phyloP scores from a whole-genome alignment of 2,888 invertebrate species.

The Torymus texanus region DNA sequence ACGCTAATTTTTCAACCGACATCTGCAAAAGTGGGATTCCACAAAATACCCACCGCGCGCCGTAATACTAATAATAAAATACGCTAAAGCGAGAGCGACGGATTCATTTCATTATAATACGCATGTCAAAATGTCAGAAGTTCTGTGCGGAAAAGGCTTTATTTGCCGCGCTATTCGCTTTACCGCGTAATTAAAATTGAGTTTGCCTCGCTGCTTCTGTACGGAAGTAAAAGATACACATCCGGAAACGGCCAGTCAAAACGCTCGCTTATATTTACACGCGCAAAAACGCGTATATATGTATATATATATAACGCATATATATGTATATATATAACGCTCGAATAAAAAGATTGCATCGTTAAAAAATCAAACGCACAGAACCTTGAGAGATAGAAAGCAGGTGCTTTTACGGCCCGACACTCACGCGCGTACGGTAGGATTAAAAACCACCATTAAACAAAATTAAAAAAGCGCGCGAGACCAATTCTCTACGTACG shows the following conservation, averaged over 20 bases:
- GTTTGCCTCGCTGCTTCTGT: conserved; percentile 1
- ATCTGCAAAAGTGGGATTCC: no score
- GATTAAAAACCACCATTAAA: conserved; percentile 45
- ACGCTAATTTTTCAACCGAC: no score
- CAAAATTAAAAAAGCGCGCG: conserved; percentile 38
- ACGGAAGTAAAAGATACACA: conserved; percentile 23
- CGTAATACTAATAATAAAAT: conserved; percentile 4
- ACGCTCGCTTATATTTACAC: background rate
- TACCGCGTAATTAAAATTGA: conserved; percentile 42
- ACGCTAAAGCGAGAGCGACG: background rate
- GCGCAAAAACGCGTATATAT: background rate
- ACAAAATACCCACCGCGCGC: no score
- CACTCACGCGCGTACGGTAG: background rate
- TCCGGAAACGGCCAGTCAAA: conserved; percentile 6
- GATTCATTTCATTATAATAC: conserved; percentile 25
- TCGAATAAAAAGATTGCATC: background rate
- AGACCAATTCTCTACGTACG: conserved; percentile 16
- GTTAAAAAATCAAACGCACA: conserved; percentile 18
- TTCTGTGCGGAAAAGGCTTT: conserved; percentile 7
- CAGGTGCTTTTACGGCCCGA: background rate
- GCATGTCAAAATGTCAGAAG: conserved; percentile 7
- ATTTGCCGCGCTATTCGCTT: conserved; percentile 26
- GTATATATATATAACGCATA: no score
- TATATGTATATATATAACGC: no score
- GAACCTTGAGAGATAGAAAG: background rate